Base-by-base conservation (phyloP, 2,888 invertebrate genomes). In the Blera fallax region DNA sequence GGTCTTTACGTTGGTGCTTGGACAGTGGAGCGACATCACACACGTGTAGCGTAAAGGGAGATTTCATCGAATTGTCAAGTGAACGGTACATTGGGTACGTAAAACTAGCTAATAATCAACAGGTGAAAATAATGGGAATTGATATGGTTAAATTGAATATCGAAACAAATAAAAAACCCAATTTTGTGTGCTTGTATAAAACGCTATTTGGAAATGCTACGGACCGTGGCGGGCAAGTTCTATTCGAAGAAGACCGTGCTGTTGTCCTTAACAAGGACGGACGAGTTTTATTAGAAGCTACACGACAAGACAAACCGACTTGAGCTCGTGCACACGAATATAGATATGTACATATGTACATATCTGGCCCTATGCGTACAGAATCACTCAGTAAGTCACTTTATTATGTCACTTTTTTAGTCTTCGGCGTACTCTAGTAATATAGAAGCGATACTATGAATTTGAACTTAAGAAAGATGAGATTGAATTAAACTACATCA, bases 21-120 rank as follows among this genome's bases (percentile, higher is more conserved):
- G 58, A 37, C 37, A 58, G 58, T 37, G 58, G 58, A 37, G 58
- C 58, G 24, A 40, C 37, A 18, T 58, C 58, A 37, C 37, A 58
- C 21, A 37, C 21, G 58, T 58, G 58, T 16, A 10, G 18, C 37
- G n/a, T 18, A 5, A 62, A 11, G n/a, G 32, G 27, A n/a, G 18
- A 8, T 60, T 50, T 50, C 16, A 16, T 50, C 52, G 10, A 52
- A 52, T 14, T n/a, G n/a, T 7, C 21, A 18, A 24, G 11, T 7
- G 62, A 58, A 58, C 3, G 43, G n/a, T 3, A 43, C n/a, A 10
- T 43, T 62, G 62, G 62, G 37, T 21, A 24, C 24, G 24, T 24
- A 24, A 62, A 27, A 43, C 14, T 62, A 24, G 27, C 24, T 24
- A 3, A 24, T 24, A 24, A 2, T 24, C 24, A 24, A 24, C 24